Base-by-base conservation (phyloP, 2,888 invertebrate species). In the Zaprionus bogoriensis region DNA sequence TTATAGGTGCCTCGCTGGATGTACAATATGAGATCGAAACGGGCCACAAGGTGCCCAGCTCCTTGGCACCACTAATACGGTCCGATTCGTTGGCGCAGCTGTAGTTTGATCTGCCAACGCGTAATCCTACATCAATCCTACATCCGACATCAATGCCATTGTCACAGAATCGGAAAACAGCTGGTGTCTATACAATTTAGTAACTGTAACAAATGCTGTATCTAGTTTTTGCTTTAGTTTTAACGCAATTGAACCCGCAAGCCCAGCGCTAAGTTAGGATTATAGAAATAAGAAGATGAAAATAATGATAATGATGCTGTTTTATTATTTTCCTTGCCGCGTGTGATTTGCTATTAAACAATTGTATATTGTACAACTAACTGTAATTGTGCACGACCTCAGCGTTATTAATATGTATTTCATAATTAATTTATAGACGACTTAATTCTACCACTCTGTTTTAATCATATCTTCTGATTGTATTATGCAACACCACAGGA, bases 1-100 rank as follows among this genome's bases (percentile, higher is more conserved):
- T 59, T 20, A 36, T 88, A 94, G 94, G 94, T 88, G 92, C 93
- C 78, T 94, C 95, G 60, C 91, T 95, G 81, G 96, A 96, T 90
- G 93, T 96, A 85, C 95, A 95, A 88, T 96, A 96, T 90, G 96
- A 96, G 91, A 93, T 95, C 89, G 96, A 96, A 92, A 93, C 94
- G 80, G 95, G 95, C 58, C 94, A 94, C 87, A 94, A 95, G 86
- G 94, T 95, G 83, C 93, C 95, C 45, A 95, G 95, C 80, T 94
- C 95, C 23, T 92, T 96, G 89, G 95, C 95, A 78, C 96, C 96
- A 65, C 92, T 96, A 81, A 96, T 96, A 93, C 95, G 94, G 89
- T 93, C 94, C 64, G 94, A 95, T 90, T 94, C 95, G 9, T 93
- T 95, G 76, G 95, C 95, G 71, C 94, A 94, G 81, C 94, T 95